These are phyloP conservation scores for Ceratosolen fusciceps DNA, from an alignment of 1,140 invertebrate genomes.

Conservation along the genomic window DNA sequence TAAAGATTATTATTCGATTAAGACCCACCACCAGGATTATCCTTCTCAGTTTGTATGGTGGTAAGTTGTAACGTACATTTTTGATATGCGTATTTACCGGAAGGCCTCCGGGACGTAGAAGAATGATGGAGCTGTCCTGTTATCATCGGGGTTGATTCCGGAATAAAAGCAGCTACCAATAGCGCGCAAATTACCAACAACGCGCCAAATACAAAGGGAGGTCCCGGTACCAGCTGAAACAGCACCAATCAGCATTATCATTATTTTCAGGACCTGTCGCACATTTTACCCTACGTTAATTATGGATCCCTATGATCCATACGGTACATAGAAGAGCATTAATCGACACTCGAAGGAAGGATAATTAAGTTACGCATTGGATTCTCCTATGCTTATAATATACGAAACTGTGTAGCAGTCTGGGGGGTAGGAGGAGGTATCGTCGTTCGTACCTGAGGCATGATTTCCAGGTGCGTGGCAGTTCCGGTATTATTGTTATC, in stretches of 20 bases:
- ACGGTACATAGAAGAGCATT: no score
- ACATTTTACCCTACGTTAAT: no score
- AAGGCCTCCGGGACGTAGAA: constrained; percentile 70
- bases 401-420: no score
- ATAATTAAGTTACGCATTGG: no score
- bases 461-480: constrained; percentile 71
- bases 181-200: constrained; percentile 96
- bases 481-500: constrained; percentile 69
- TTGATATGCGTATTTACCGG: constrained; percentile 73
- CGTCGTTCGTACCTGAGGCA: constrained; percentile 75
- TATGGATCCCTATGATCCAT: no score
- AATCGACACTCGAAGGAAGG: no score
- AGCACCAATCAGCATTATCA: neutral
- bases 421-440: no score
- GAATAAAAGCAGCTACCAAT: constrained; percentile 92
- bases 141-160: constrained; percentile 76
- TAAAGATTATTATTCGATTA: constrained; percentile 48
- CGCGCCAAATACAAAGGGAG: constrained; percentile 99
- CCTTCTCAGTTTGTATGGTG: constrained; percentile 66
- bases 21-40: constrained; percentile 69
- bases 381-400: no score
- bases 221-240: constrained; percentile 91
- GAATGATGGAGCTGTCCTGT: constrained; percentile 69
- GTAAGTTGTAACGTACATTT: constrained; percentile 72
- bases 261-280: neutral